phyloP scores from a whole-genome alignment of 2,888 invertebrate species.

The Drosophila silvestris region DNA sequence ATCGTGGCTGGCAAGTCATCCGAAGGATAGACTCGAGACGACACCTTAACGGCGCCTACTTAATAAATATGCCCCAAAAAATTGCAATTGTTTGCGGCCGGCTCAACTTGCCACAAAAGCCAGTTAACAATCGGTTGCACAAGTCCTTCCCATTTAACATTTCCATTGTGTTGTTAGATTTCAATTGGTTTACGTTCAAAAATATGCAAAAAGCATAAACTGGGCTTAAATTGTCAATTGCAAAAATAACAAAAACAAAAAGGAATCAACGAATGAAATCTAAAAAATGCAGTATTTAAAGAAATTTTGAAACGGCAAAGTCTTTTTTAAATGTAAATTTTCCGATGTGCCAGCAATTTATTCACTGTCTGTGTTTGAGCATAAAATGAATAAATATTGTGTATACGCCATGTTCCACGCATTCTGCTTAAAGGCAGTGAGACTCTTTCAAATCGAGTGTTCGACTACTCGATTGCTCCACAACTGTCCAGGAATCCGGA shows the following conservation, averaged over 20 bases:
- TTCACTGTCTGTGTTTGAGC: background rate
- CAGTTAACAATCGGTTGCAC: background rate
- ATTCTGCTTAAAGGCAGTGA: too few species aligned
- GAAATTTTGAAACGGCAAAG: background rate
- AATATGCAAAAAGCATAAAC: background rate
- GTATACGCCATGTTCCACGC: too few species aligned
- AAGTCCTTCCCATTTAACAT: background rate
- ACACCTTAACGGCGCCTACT: slow-evolving; percentile 46
- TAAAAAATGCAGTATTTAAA: background rate
- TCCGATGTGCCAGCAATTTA: too few species aligned
- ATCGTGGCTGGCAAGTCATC: slow-evolving; percentile 25
- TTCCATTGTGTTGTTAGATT: background rate
- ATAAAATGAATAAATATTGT: background rate
- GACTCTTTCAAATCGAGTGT: too few species aligned
- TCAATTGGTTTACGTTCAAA: background rate
- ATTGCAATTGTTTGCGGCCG: slow-evolving; percentile 42
- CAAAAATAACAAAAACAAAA: background rate
- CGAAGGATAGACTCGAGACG: slow-evolving; percentile 11
- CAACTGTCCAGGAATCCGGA: too few species aligned
- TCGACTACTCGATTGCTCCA: too few species aligned
- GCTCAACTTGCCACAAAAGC: slow-evolving; percentile 12
- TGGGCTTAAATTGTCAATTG: background rate
- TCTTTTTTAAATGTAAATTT: background rate
- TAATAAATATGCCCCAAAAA: slow-evolving; percentile 54
- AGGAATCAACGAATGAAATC: background rate